Conservation (phyloP, 2,888 invertebrate species). For the Aradus depressus region DNA sequence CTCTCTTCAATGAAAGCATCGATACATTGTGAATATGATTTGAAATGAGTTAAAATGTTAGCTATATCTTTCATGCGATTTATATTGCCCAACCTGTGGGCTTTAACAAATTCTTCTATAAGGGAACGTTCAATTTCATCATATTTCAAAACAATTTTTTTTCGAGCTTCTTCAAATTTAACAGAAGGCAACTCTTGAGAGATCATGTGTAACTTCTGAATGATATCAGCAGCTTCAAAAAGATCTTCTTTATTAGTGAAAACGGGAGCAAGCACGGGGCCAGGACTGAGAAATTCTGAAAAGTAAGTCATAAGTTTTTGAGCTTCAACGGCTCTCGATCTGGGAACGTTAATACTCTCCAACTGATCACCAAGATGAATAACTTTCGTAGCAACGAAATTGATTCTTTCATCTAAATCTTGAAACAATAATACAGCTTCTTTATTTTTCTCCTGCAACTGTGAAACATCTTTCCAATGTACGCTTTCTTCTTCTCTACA, state of each 20-base stretch:
- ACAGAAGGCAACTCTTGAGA: conserved; percentile 86
- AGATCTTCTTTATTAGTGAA: conserved; percentile 79
- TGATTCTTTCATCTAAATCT: conserved; percentile 88
- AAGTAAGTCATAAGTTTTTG: conserved; percentile 84
- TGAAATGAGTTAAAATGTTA: conserved; percentile 83
- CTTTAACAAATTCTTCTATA: conserved; percentile 87
- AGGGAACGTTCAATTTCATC: conserved; percentile 79
- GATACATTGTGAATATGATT: conserved; percentile 90
- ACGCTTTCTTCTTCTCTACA: conserved; percentile 77
- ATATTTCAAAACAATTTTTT: conserved; percentile 78
- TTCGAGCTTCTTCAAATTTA: conserved; percentile 67
- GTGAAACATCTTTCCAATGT: conserved; percentile 67
- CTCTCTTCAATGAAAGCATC: conserved; percentile 95
- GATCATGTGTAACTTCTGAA: conserved; percentile 90
- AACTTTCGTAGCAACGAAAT: conserved; percentile 93
- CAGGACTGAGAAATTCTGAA: conserved; percentile 79
- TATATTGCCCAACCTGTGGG: conserved; percentile 74
- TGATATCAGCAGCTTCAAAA: conserved; percentile 91
- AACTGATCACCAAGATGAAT: conserved; percentile 97
- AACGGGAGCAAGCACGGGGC: conserved; percentile 70
- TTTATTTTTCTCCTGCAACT: conserved; percentile 78
- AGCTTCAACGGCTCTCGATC: conserved; percentile 90
- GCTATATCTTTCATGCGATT: conserved; percentile 89
- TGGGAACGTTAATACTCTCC: conserved; percentile 89
- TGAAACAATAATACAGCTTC: conserved; percentile 78